These are phyloP conservation scores for Isurus oxyrinchus DNA, from an alignment of 2,113 vertebrate genomes.

Conservation along the genomic window DNA sequence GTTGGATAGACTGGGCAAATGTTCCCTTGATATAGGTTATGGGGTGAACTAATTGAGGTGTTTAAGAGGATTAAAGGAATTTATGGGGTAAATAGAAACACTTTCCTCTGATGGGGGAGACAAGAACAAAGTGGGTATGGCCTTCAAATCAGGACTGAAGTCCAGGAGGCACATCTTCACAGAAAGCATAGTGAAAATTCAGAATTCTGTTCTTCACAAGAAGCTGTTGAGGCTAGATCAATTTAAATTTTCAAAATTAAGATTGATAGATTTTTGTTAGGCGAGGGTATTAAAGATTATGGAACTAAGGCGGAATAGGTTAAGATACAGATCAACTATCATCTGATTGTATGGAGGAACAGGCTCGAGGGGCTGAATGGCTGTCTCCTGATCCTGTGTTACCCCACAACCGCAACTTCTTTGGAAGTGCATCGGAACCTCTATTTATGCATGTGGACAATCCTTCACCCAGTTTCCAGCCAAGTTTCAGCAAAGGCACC, in stretches of 20 bases:
- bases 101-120: not conserved
- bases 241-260: not conserved
- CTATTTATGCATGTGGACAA: not conserved
- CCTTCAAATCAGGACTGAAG: not conserved
- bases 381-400: not conserved
- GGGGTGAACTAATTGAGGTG: not conserved
- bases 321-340: not conserved
- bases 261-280: not conserved
- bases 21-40: not conserved
- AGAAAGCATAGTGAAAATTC: not conserved
- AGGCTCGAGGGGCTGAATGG: not conserved
- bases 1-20: not conserved
- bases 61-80: not conserved
- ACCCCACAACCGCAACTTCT: not conserved
- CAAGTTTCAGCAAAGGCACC: not conserved
- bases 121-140: not conserved
- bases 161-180: not conserved
- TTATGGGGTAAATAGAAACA: not conserved
- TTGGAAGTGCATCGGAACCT: not conserved
- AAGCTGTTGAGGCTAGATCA: not conserved
- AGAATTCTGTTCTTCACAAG: not conserved
- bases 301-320: not conserved
- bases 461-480: not conserved
- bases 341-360: not conserved
- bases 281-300: not conserved